Conservation (phyloP, 2,113 vertebrate species). For the Pelvicachromis taeniatus region DNA sequence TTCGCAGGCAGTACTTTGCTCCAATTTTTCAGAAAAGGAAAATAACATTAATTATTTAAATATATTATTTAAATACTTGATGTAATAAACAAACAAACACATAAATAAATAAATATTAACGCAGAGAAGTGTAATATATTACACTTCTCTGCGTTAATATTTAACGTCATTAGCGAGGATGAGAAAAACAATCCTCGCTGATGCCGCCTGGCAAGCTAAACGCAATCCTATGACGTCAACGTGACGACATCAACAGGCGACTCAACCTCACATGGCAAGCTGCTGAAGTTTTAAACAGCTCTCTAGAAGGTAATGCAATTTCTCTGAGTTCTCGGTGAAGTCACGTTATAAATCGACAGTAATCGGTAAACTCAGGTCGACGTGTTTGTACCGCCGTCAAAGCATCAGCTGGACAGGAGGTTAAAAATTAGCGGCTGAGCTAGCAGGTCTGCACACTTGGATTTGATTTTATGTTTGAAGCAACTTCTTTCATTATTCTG, state of each 20-base stretch:
- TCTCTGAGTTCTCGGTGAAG: neutral
- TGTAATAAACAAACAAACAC: neutral
- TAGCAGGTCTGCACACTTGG: neutral
- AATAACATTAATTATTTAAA: neutral
- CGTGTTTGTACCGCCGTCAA: neutral
- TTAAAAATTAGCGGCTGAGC: neutral
- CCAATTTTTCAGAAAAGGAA: neutral
- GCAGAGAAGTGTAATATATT: neutral
- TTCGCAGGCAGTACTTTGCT: neutral
- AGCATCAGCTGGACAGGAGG: neutral
- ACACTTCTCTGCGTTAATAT: neutral
- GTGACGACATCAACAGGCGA: constrained; percentile 37
- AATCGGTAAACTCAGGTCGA: accelerated
- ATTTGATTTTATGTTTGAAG: neutral
- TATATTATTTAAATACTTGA: neutral
- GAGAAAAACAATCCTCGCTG: neutral
- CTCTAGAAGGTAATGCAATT: neutral
- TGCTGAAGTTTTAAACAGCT: neutral
- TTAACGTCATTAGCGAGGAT: too few relatives aligned
- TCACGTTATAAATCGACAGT: neutral
- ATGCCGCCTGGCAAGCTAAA: neutral
- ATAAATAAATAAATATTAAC: neutral
- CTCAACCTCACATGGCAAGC: constrained; percentile 23
- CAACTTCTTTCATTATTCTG: neutral
- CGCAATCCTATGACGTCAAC: accelerated